phyloP scores from a whole-genome alignment of 2,113 vertebrate species.

The Alouatta palliata region DNA sequence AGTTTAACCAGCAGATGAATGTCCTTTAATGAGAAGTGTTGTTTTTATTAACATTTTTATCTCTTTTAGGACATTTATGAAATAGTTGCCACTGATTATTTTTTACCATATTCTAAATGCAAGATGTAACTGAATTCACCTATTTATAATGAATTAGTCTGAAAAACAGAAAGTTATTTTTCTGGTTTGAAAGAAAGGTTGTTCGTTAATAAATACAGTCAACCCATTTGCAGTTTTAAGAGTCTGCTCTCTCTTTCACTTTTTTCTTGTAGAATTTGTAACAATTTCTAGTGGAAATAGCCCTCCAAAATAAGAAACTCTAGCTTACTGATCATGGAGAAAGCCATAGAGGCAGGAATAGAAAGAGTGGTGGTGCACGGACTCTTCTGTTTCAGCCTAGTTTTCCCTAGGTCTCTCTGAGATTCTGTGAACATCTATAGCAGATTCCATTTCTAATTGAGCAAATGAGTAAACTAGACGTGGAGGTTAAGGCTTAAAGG shows the following conservation, averaged over 20 bases:
- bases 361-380: background rate
- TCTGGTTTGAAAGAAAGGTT: background rate
- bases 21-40: background rate
- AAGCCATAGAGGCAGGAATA: background rate
- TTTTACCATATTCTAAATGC: constrained; percentile 1
- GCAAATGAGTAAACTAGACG: background rate
- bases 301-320: background rate
- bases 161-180: constrained; percentile 8
- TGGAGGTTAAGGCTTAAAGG: background rate
- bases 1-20: background rate
- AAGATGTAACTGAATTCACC: background rate
- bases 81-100: background rate
- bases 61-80: background rate
- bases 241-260: background rate
- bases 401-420: background rate
- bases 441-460: background rate
- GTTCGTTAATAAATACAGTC: background rate
- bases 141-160: constrained; percentile 15
- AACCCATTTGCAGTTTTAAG: background rate
- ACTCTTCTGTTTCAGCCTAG: background rate
- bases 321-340: background rate
- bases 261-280: background rate
- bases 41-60: background rate
- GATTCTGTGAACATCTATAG: background rate
- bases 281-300: background rate